Base-by-base conservation (phyloP, 2,113 vertebrate genomes). In the Malurus elegans region DNA sequence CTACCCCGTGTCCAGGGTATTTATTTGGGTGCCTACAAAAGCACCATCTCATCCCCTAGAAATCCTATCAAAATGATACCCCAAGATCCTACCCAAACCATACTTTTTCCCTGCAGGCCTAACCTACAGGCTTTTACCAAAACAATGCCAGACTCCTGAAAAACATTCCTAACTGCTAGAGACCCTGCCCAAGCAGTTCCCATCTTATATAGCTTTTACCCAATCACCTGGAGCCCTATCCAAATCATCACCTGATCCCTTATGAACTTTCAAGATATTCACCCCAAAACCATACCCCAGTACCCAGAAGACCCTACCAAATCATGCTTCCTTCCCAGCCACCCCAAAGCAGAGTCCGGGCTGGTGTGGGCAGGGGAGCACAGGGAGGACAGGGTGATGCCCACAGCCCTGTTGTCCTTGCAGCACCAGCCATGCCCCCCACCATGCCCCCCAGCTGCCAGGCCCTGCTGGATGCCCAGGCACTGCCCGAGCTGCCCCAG, bases 391-490 rank as follows among this genome's bases (percentile, higher is more conserved):
- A 5, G 0, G 0, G 18, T 12, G 34, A 91, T 78, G 36, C 57
- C 48, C 58, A 73, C 19, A 6, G n/a, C 40, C 16, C 73, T 40
- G 17, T 36, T 75, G 32, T 92, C 36, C 51, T 84, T 36, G 14
- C 97, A 98, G 98, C 40, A 0, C 79, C 53, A 2, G 95, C 97
- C 1, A 45, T 96, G 34, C 78, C 65, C 24, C 74, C 80, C 1
- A 4, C 96, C 20, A 21, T 97, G 36, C 98, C 98, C 84, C 98
- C 98, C 36, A 98, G 96, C 86, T 99, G 99, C 95, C 98, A 99
- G 60, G 74, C 88, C 42, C 97, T 99, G 82, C 70, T 95, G 72
- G 97, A 97, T 71, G 98, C 98, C 48, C 98, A 98, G 94, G 97
- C 95, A 3, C 72, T 98, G 69, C 86, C 96, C 2, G 97, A 97